Percentiles rank a stretch among this genome's conserved stretches.
These are phyloP conservation scores for Alligator sinensis DNA, from an alignment of 2,113 vertebrate genomes.

Conservation along the genomic window DNA sequence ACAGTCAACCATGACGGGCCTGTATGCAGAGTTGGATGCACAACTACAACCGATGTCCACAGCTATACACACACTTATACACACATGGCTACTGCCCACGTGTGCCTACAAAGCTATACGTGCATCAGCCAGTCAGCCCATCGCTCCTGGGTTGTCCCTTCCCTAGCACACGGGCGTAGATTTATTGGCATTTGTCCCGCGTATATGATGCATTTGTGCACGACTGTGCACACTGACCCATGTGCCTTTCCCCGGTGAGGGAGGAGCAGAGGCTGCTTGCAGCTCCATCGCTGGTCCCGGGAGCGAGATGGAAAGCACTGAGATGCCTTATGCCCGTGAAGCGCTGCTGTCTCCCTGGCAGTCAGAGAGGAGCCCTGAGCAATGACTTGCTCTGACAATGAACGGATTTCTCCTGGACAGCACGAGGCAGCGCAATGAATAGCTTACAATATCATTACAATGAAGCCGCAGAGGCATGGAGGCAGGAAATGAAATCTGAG, in stretches of 20 bases:
- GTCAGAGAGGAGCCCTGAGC: background rate
- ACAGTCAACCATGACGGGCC: background rate
- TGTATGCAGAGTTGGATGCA: background rate
- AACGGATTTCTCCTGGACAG: fast-evolving
- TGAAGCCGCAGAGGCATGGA: background rate
- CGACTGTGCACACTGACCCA: background rate
- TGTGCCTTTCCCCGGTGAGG: background rate
- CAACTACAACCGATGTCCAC: background rate
- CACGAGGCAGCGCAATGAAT: fast-evolving
- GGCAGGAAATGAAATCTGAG: background rate
- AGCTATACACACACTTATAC: background rate
- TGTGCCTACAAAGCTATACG: background rate
- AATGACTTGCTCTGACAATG: background rate
- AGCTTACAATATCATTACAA: background rate
- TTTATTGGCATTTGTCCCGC: background rate
- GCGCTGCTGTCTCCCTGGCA: background rate
- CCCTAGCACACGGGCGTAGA: background rate
- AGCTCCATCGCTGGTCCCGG: no score
- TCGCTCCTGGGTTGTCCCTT: background rate
- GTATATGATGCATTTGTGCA: background rate
- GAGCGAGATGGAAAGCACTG: no score
- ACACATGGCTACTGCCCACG: background rate
- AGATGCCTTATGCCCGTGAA: background rate
- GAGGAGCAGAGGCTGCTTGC: background rate
- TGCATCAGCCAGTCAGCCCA: background rate